Percentiles rank a stretch among this genome's conserved stretches.
phyloP scores from a whole-genome alignment of 2,113 vertebrate genomes.

The Oenanthe melanoleuca region DNA sequence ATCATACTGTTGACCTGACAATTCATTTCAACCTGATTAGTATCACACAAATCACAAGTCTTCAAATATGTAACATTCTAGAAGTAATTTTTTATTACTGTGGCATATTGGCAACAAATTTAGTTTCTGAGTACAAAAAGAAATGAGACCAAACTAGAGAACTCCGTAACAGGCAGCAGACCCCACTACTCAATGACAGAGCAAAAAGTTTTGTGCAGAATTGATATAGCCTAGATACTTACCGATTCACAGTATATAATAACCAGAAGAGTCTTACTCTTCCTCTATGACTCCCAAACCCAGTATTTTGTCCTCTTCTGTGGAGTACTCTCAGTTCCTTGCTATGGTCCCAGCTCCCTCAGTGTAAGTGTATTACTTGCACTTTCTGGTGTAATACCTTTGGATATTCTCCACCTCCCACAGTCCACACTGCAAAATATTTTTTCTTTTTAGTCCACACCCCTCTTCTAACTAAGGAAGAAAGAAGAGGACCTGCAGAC shows the following conservation, averaged over 20 bases:
- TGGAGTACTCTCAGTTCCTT: background rate
- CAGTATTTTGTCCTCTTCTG: background rate
- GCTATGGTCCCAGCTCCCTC: background rate
- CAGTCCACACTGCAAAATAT: background rate
- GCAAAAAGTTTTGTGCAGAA: background rate
- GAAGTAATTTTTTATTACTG: background rate
- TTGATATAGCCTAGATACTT: background rate
- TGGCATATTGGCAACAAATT: background rate
- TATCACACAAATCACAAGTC: background rate
- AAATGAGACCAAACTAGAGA: background rate
- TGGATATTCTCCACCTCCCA: background rate
- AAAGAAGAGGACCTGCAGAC: background rate
- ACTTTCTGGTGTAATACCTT: background rate
- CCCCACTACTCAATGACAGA: background rate
- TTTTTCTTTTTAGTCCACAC: background rate
- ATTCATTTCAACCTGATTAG: background rate
- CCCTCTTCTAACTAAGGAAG: background rate
- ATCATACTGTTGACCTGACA: background rate
- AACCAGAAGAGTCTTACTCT: background rate
- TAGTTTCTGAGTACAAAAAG: background rate
- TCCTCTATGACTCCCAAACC: background rate
- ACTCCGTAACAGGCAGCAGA: background rate
- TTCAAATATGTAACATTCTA: background rate
- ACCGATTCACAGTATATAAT: background rate
- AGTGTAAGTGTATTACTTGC: background rate